Percentiles rank a stretch among this genome's conserved stretches.
Conservation (phyloP, 2,888 invertebrate genomes). For the Drosophila silvestris region DNA sequence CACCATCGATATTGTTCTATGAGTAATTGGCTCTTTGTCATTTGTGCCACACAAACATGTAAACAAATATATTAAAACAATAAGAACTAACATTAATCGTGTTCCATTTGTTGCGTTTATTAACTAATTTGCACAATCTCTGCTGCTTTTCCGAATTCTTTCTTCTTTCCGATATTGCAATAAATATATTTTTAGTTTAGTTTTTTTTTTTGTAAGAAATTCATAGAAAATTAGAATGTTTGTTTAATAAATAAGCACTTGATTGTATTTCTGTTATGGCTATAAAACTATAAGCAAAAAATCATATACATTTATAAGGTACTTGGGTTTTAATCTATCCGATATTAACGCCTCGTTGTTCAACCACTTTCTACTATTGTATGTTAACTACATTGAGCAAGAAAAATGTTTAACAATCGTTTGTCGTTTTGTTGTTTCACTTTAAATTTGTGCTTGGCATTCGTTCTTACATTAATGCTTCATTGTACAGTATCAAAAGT, state of each 20-base stretch:
- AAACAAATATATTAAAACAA: conserved; percentile 31
- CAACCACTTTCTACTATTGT: conserved; percentile 36
- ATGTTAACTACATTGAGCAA: conserved; percentile 71
- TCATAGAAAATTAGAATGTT: conserved; percentile 35
- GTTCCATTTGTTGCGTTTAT: conserved; percentile 34
- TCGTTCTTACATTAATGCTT: conserved; percentile 56
- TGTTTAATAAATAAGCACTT: conserved; percentile 60
- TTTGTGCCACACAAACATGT: conserved; percentile 12
- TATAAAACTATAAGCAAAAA: conserved; percentile 61
- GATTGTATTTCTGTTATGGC: conserved; percentile 48
- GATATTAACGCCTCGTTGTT: conserved; percentile 47
- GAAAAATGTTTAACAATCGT: conserved; percentile 64
- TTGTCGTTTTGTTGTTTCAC: conserved; percentile 39
- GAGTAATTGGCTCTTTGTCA: conserved; percentile 9
- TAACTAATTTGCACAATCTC: conserved; percentile 7
- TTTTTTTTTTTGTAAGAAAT: conserved; percentile 20
- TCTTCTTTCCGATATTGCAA: conserved; percentile 33
- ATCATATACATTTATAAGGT: conserved; percentile 78
- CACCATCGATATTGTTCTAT: conserved; percentile 26
- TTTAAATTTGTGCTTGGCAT: conserved; percentile 64
- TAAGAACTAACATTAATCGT: conserved; percentile 30
- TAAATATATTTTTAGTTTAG: conserved; percentile 33
- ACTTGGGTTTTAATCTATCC: conserved; percentile 76
- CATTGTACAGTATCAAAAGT: conserved; percentile 65
- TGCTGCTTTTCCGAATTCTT: not conserved